Evolutionary conservation across 53 echinoderm and acorn worm species (phyloP).

Genomic region (Paelopatides confundens): DNA sequence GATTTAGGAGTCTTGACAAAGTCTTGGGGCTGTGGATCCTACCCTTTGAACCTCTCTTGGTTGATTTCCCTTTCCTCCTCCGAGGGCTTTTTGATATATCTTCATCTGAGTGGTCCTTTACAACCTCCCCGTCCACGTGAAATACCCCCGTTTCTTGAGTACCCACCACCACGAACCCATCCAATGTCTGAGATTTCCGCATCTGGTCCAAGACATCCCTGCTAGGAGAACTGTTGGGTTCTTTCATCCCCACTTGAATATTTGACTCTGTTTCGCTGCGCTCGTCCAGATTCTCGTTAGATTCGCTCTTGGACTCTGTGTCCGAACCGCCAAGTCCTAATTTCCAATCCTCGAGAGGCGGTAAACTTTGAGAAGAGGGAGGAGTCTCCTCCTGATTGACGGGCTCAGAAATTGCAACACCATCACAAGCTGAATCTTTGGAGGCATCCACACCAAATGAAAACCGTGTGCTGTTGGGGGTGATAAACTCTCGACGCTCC

Average conservation of each 20-base stretch:
- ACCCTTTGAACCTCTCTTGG: slow-evolving; percentile 67
- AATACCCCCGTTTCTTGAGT: slow-evolving; percentile 37
- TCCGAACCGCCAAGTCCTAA: not conserved
- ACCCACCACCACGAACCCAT: slow-evolving; percentile 81
- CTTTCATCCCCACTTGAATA: not conserved
- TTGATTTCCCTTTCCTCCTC: not conserved
- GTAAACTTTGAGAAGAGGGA: not conserved
- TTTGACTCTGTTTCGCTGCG: slow-evolving; percentile 7
- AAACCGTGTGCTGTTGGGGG: not conserved
- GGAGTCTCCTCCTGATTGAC: slow-evolving; percentile 15
- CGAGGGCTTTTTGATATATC: slow-evolving; percentile 34
- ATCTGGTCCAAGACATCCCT: slow-evolving; percentile 26
- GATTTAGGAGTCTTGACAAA: slow-evolving; percentile 69
- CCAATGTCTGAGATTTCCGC: slow-evolving; percentile 75
- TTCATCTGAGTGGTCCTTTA: slow-evolving; percentile 20
- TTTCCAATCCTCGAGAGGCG: not conserved
- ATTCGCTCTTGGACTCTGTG: slow-evolving; percentile 37
- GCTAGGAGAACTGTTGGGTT: not conserved
- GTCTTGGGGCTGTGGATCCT: slow-evolving; percentile 76
- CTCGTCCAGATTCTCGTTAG: not conserved
- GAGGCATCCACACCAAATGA: not conserved
- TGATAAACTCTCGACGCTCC: slow-evolving; percentile 12
- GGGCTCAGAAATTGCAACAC: not conserved
- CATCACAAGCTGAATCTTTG: not conserved
- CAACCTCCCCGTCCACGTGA: slow-evolving; percentile 11